Percentiles rank a stretch among this genome's conserved stretches.
Conservation (phyloP, 2,888 invertebrate genomes). For the Amphipoea lucens region DNA sequence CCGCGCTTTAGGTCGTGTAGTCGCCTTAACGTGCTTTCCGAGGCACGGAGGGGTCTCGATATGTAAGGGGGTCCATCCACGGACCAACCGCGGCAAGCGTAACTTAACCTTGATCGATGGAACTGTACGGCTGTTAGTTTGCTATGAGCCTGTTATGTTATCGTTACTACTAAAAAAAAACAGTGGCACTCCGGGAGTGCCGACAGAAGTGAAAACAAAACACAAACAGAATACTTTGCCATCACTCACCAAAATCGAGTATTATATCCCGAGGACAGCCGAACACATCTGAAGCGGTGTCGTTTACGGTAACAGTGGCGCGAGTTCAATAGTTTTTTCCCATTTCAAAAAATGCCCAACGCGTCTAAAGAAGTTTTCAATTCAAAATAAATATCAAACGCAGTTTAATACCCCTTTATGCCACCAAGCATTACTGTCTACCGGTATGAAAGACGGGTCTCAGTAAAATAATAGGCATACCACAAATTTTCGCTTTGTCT, state of each 20-base stretch:
- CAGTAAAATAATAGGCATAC: conserved; percentile 11
- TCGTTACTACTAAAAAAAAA: not conserved
- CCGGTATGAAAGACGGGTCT: not conserved
- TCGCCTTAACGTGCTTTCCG: not conserved
- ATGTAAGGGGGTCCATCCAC: not conserved
- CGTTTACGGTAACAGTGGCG: no score
- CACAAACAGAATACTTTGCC: no score
- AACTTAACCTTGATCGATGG: not conserved
- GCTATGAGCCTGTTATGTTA: not conserved
- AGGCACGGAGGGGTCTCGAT: not conserved
- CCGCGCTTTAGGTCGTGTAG: no score
- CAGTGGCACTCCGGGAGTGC: no score
- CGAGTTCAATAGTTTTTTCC: no score
- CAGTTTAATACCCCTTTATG: no score
- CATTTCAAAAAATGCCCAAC: no score
- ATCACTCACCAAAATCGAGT: no score
- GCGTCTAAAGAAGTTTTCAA: no score
- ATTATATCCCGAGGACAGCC: no score
- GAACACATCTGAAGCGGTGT: no score
- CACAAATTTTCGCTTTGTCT: conserved; percentile 5
- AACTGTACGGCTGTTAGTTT: not conserved
- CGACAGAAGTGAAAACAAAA: no score
- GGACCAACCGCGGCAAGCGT: not conserved
- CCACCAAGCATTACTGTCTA: not conserved
- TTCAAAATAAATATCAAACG: not conserved